Evolutionary conservation across 2,113 vertebrate species (phyloP), one percentile per base, ranked within the genome.

Genomic region (Silurus meridionalis): DNA sequence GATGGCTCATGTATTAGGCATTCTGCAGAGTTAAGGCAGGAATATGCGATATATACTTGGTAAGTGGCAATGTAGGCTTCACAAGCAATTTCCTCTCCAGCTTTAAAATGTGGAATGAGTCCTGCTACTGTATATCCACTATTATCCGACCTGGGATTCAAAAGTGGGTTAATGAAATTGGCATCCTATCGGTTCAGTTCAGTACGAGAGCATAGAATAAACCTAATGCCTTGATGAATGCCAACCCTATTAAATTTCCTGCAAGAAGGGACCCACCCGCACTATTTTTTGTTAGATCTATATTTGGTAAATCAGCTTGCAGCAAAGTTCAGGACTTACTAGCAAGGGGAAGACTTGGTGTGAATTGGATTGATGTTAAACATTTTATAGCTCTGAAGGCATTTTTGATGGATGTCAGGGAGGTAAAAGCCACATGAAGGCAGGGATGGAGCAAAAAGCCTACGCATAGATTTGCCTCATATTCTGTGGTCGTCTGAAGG

Each of bases 1-100:
- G 90, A 94, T 94, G 91, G 63, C 89, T 89, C 91, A 92, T 90
- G 92, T 86, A 83, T 83, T 87, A 91, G 61, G 78, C 88, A 90
- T 90, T 88, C 88, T 86, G 83, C 90, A 85, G 89, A 84, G 90
- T 15, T 86, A 89, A 91, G 89, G 85, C 50, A 63, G 88, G 85
- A 90, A 91, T 63, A 74, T 87, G 71, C 46, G 77, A 79, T 78
- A 25, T 78, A 25, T 63, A 66, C 64, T 82, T 21, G 61, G 78
- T 75, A 84, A 85, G 69, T 67, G 78, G 81, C 69, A 85, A 58
- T 83, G 75, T 64, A 37, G 81, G 71, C 64, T 85, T 72, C 28
- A 67, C 58, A 57, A 50, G 60, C 58, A 85, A 64, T 77, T 85
- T 85, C 8, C 75, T 63, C 61, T 37, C 52, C 50, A 46, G n/a